Evolutionary conservation across 2,113 vertebrate genomes (phyloP).

Genomic region (Cynoglossus semilaevis): DNA sequence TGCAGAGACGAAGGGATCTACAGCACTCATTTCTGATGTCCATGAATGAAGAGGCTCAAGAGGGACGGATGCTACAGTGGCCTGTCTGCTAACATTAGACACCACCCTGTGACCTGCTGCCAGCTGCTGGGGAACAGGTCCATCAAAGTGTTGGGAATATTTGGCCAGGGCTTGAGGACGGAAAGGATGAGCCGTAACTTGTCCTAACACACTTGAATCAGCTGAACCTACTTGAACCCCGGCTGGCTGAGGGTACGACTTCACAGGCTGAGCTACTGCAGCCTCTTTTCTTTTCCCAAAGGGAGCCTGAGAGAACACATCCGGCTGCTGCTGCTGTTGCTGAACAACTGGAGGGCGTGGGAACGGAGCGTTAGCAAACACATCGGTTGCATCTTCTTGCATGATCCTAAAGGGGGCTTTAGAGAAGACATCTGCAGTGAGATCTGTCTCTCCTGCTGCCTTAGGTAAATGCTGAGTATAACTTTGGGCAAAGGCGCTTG

Average conservation of each 20-base stretch:
- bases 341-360: slow-evolving; percentile 41
- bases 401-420: slow-evolving; percentile 83
- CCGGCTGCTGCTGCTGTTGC: slow-evolving; percentile 76
- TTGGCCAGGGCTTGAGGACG: slow-evolving; percentile 87
- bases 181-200: slow-evolving; percentile 78
- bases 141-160: slow-evolving; percentile 93
- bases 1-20: slow-evolving; percentile 88
- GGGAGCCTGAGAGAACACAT: slow-evolving; percentile 91
- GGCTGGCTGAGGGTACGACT: slow-evolving; percentile 17
- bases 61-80: slow-evolving; percentile 74
- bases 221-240: slow-evolving; percentile 45
- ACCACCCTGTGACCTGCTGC: slow-evolving; percentile 80
- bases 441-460: slow-evolving; percentile 39
- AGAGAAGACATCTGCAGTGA: slow-evolving; percentile 81
- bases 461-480: slow-evolving; percentile 49
- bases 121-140: slow-evolving; percentile 73
- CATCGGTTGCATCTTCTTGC: slow-evolving; percentile 76
- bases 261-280: slow-evolving; percentile 48
- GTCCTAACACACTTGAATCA: slow-evolving; percentile 72
- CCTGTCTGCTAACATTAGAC: slow-evolving; percentile 77
- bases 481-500: slow-evolving; percentile 34
- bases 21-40: slow-evolving; percentile 78
- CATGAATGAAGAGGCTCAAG: slow-evolving; percentile 77
- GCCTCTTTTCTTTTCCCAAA: slow-evolving; percentile 86
- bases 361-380: slow-evolving; percentile 93